These are phyloP conservation scores for Eunapius fragilis DNA, from an alignment of 37 sponge, comb jelly and placozoan genomes.

Conservation along the genomic window DNA sequence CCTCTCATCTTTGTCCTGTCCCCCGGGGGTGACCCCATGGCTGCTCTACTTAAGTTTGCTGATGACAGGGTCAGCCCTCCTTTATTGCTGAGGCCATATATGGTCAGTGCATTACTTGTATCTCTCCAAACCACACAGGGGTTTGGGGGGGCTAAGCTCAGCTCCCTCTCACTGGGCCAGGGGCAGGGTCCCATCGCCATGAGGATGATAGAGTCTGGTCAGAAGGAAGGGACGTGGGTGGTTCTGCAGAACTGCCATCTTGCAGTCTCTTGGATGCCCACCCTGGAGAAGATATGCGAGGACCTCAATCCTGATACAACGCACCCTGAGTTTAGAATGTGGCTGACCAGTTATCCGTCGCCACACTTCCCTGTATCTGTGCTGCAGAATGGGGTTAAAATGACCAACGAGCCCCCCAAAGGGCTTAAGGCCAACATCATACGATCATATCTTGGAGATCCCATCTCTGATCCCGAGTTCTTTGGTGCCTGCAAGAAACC, in stretches of 20 bases:
- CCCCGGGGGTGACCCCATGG: slow-evolving; percentile 98
- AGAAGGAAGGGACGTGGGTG: slow-evolving; percentile 98
- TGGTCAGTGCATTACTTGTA: too few species aligned
- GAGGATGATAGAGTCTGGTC: slow-evolving; percentile 93
- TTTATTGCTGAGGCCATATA: too few species aligned
- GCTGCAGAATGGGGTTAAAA: slow-evolving; percentile 98
- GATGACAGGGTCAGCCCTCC: slow-evolving; percentile 85
- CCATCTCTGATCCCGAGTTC: slow-evolving; percentile 95
- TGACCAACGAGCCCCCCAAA: slow-evolving; percentile 99
- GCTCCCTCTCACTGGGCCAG: slow-evolving; percentile 96
- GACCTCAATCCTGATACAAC: slow-evolving; percentile 96
- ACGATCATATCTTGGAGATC: slow-evolving; percentile 94
- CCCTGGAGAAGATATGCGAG: slow-evolving; percentile 94
- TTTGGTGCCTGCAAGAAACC: slow-evolving; percentile 84
- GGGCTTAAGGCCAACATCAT: slow-evolving; percentile 95
- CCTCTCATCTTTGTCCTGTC: slow-evolving; percentile 98
- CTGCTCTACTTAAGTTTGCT: slow-evolving; percentile 97
- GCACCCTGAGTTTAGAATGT: slow-evolving; percentile 97
- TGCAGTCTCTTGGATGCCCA: slow-evolving; percentile 99
- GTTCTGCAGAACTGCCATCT: slow-evolving; percentile 99
- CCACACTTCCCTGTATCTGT: slow-evolving; percentile 98
- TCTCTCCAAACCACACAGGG: slow-evolving; percentile 44
- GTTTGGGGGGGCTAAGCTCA: slow-evolving; percentile 94
- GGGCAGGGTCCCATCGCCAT: slow-evolving; percentile 99
- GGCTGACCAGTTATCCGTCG: slow-evolving; percentile 98